Percentiles rank a stretch among this genome's conserved stretches.
Evolutionary conservation across 2,113 vertebrate genomes (phyloP).

Genomic region (Channa maculata): DNA sequence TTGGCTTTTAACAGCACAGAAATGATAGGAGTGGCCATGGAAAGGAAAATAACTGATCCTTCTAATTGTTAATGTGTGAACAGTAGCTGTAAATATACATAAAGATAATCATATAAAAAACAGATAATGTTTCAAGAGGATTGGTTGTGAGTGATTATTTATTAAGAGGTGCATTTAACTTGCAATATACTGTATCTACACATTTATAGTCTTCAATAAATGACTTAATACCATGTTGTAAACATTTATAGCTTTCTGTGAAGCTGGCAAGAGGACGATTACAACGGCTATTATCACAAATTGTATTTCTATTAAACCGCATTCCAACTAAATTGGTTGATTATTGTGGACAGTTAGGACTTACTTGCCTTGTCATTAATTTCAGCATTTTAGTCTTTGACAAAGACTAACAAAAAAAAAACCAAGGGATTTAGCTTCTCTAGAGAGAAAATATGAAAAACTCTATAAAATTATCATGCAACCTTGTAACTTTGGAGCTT

Average conservation of each 20-base stretch:
- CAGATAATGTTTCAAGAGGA: too few species aligned
- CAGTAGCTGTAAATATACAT: constrained; percentile 16
- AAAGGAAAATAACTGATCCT: constrained; percentile 3
- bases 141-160: constrained; percentile 20
- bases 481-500: background rate
- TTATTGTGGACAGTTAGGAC: background rate
- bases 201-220: constrained; percentile 54
- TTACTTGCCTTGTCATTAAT: background rate
- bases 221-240: constrained; percentile 36
- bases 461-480: constrained; percentile 2
- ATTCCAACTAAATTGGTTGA: constrained; percentile 6
- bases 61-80: background rate
- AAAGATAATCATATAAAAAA: background rate
- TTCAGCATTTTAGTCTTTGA: background rate
- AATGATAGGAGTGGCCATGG: constrained; percentile 29
- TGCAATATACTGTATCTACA: constrained; percentile 26
- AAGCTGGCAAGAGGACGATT: background rate
- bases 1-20: constrained; percentile 42
- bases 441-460: background rate
- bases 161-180: constrained; percentile 24
- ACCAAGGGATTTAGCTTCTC: background rate
- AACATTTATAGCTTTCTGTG: constrained; percentile 43
- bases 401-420: background rate
- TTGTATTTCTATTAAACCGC: background rate
- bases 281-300: constrained; percentile 6